Conservation (phyloP, 2,888 invertebrate genomes). For the Acanthoscelides obtectus region DNA sequence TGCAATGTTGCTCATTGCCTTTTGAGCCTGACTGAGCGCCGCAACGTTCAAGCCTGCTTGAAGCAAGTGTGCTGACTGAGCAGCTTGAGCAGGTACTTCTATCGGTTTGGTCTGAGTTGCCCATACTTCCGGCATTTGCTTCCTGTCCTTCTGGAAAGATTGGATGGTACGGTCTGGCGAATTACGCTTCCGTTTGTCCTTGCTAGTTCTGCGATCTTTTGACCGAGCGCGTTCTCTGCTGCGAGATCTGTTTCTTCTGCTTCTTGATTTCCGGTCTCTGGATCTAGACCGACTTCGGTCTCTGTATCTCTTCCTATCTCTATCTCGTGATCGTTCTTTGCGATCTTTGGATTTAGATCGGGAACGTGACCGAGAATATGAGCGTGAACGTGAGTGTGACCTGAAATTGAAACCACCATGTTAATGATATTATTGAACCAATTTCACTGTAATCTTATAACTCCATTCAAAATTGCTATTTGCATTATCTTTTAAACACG, state of each 20-base stretch:
- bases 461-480: no score
- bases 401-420: not conserved
- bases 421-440: no score
- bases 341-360: constrained; percentile 43
- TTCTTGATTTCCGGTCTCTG: constrained; percentile 52
- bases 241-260: constrained; percentile 56
- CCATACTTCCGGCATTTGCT: constrained; percentile 25
- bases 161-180: constrained; percentile 21
- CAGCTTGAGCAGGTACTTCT: not conserved
- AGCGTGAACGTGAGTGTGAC: not conserved
- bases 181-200: constrained; percentile 33
- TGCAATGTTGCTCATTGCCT: constrained; percentile 56
- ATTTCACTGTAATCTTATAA: no score
- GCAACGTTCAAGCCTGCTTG: constrained; percentile 19
- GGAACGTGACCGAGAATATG: constrained; percentile 29
- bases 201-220: constrained; percentile 46
- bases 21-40: constrained; percentile 49
- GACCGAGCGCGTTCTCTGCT: constrained; percentile 54
- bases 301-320: constrained; percentile 41
- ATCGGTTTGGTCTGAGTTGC: constrained; percentile 14
- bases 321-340: constrained; percentile 35
- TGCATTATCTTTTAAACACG: no score
- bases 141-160: constrained; percentile 5
- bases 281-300: constrained; percentile 45
- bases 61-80: not conserved